A percentile compares a stretch with the other conserved stretches of the same genome.
phyloP scores from a whole-genome alignment of 2,113 vertebrate species.

The Parus major region DNA sequence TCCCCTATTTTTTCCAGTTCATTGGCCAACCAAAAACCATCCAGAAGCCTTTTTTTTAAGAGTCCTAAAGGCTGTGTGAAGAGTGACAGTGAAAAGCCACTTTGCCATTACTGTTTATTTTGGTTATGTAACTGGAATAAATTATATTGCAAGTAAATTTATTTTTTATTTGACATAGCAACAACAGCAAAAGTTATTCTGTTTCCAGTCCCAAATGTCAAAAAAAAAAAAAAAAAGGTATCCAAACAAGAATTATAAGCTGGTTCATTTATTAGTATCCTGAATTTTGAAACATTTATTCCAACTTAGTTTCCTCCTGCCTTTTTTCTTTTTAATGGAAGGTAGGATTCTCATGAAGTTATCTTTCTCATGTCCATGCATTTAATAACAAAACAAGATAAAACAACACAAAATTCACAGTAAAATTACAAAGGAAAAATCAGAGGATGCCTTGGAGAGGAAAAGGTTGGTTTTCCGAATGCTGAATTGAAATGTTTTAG shows the following conservation, averaged over 20 bases:
- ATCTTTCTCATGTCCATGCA: neutral
- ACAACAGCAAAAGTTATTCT: neutral
- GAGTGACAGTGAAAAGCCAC: neutral
- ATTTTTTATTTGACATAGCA: neutral
- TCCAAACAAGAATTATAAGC: neutral
- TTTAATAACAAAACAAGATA: neutral
- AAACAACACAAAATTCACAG: neutral
- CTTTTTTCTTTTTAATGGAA: neutral
- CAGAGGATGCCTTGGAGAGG: neutral
- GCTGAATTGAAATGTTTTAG: neutral
- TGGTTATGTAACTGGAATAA: neutral
- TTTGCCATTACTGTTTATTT: neutral
- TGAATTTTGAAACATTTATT: neutral
- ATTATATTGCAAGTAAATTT: neutral
- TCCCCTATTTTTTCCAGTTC: neutral
- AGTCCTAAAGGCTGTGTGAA: neutral
- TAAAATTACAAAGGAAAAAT: neutral
- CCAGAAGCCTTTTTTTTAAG: neutral
- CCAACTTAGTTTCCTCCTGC: rapidly evolving
- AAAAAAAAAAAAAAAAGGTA: neutral
- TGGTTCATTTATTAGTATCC: neutral
- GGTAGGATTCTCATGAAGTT: neutral
- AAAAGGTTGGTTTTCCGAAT: neutral
- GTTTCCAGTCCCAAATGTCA: neutral
- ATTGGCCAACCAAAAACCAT: neutral